Evolutionary conservation across 2,888 invertebrate species (phyloP).

Genomic region (Celastrina argiolus): DNA sequence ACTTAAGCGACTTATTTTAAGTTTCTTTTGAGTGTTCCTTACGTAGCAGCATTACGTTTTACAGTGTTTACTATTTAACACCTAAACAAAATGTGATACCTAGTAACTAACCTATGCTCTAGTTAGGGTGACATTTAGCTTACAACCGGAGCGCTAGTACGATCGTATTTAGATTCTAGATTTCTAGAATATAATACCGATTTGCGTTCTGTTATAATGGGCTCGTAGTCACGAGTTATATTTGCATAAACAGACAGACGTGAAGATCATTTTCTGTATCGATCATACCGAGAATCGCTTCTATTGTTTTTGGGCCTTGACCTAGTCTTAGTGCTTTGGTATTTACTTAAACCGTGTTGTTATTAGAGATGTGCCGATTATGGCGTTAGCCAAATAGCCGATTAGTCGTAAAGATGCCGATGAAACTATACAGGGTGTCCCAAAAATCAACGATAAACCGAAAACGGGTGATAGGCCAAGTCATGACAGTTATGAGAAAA

Average conservation of each 20-base stretch:
- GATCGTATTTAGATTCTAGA: background rate
- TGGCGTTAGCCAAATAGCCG: no score
- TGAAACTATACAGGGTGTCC: no score
- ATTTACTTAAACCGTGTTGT: background rate
- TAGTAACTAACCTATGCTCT: no score
- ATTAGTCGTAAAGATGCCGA: no score
- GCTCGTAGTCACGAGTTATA: constrained; percentile 35
- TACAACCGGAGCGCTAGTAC: background rate
- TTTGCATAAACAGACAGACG: constrained; percentile 35
- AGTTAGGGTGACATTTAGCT: background rate
- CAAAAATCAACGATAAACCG: no score
- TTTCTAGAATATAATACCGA: constrained; percentile 20
- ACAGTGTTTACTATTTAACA: no score
- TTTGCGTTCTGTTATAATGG: constrained; percentile 27
- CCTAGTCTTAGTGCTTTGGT: background rate
- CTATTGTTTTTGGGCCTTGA: constrained; percentile 8
- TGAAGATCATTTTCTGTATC: constrained; percentile 29
- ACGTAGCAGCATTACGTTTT: background rate
- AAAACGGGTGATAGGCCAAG: no score
- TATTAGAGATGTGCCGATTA: no score
- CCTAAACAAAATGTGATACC: background rate
- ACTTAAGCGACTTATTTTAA: no score
- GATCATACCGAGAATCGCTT: constrained; percentile 26
- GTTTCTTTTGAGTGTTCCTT: no score
- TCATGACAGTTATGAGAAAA: no score